phyloP scores from a whole-genome alignment of 1,140 invertebrate genomes.

The Hermetia illucens region DNA sequence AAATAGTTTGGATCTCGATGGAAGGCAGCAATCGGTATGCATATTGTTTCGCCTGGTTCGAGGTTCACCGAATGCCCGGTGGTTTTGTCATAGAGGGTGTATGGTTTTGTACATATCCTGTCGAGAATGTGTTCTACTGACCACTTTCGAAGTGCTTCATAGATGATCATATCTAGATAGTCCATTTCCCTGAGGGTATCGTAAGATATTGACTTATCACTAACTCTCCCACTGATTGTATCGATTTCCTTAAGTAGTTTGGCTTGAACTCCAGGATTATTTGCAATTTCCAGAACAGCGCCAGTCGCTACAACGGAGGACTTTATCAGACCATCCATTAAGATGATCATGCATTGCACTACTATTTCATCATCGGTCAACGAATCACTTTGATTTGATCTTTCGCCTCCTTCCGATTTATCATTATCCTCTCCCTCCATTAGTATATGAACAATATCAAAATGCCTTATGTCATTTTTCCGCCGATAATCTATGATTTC shows the following conservation, averaged over 20 bases:
- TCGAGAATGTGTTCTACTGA: conserved; percentile 35
- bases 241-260: conserved; percentile 21
- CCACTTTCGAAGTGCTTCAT: conserved; percentile 35
- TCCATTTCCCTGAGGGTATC: conserved; percentile 21
- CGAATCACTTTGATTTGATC: too few species aligned
- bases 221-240: conserved; percentile 7
- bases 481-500: too few species aligned
- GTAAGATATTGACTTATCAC: conserved; percentile 15
- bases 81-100: neutral
- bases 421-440: too few species aligned
- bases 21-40: conserved; percentile 5
- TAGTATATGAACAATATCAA: too few species aligned
- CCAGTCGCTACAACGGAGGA: conserved; percentile 32
- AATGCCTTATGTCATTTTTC: too few species aligned
- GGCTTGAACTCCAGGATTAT: conserved; percentile 24
- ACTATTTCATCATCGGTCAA: too few species aligned
- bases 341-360: too few species aligned
- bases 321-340: too few species aligned
- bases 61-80: conserved; percentile 11
- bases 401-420: too few species aligned
- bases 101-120: conserved; percentile 12
- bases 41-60: conserved; percentile 9
- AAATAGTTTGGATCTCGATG: conserved; percentile 26
- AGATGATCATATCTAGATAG: conserved; percentile 27
- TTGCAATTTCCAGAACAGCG: conserved; percentile 12